Conservation (phyloP, 2,113 vertebrate genomes). For the Hemiprocne comata region DNA sequence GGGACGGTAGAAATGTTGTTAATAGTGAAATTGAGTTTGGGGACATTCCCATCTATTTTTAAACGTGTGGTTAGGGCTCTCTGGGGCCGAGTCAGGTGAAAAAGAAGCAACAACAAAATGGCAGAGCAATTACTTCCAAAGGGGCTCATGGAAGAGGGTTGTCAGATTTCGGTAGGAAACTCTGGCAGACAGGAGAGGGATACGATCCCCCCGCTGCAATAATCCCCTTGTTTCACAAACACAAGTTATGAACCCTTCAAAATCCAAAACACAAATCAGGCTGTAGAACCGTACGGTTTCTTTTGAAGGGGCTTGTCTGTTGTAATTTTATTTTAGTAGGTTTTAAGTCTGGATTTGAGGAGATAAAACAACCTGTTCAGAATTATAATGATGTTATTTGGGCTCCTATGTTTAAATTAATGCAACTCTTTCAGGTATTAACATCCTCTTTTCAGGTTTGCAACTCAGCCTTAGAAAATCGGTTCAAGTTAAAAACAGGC, state of each 20-base stretch:
- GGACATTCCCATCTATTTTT: constrained; percentile 14
- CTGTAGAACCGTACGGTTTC: not conserved
- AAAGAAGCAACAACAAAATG: constrained; percentile 35
- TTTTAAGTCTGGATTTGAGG: constrained; percentile 45
- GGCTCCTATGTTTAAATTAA: not conserved
- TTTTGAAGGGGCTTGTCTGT: not conserved
- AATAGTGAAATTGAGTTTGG: not conserved
- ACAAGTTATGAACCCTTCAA: constrained; percentile 16
- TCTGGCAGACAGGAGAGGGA: not conserved
- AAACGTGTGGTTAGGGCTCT: not conserved
- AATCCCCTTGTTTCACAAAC: constrained; percentile 42
- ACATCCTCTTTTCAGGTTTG: constrained; percentile 6
- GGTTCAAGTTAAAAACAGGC: not conserved
- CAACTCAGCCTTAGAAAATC: not conserved
- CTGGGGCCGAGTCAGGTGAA: constrained; percentile 42
- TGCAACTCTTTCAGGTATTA: not conserved
- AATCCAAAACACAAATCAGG: not conserved
- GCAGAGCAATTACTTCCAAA: constrained; percentile 38
- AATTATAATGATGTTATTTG: not conserved
- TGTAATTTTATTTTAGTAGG: constrained; percentile 3
- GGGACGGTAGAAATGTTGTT: not conserved
- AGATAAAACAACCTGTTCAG: constrained; percentile 10
- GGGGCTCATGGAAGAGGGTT: not conserved
- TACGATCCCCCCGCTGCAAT: constrained; percentile 14
- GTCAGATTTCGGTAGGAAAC: constrained; percentile 18